Conservation (phyloP, 1,140 invertebrate species). For the Hyphantria cunea region DNA sequence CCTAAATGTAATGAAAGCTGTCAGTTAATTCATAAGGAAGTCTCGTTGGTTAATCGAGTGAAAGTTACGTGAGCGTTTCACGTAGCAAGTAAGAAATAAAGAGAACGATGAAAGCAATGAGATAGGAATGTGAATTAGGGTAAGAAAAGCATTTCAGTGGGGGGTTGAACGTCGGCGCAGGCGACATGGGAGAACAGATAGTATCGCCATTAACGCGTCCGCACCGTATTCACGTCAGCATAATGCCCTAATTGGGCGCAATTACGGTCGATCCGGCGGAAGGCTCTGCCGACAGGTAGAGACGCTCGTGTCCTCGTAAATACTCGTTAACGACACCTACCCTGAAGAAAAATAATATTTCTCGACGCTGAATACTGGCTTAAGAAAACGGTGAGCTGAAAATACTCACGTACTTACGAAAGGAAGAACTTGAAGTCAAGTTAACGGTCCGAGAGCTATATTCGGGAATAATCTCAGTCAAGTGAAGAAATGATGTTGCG, state of each 20-base stretch:
- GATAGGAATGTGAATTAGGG: slow-evolving; percentile 71
- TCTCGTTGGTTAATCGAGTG: slow-evolving; percentile 71
- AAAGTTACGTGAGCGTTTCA: slow-evolving; percentile 74
- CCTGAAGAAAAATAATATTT: slow-evolving; percentile 76
- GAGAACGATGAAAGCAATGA: slow-evolving; percentile 56
- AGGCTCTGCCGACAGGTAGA: slow-evolving; percentile 71
- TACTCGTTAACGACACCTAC: slow-evolving; percentile 76
- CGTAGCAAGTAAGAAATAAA: slow-evolving; percentile 66
- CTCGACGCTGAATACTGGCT: slow-evolving; percentile 60
- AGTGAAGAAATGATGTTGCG: slow-evolving; percentile 47
- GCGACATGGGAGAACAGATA: slow-evolving; percentile 55
- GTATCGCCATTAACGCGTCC: slow-evolving; percentile 73
- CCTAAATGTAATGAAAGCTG: slow-evolving; percentile 54
- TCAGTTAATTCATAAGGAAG: slow-evolving; percentile 62
- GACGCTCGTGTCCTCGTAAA: slow-evolving; percentile 72
- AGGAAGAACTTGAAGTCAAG: slow-evolving; percentile 61
- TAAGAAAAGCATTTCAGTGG: slow-evolving; percentile 66
- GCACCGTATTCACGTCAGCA: slow-evolving; percentile 77
- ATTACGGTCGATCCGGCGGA: slow-evolving; percentile 71
- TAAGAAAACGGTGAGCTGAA: slow-evolving; percentile 63
- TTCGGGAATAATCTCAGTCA: slow-evolving; percentile 46
- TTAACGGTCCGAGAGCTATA: slow-evolving; percentile 60
- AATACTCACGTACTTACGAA: slow-evolving; percentile 64
- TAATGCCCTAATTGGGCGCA: slow-evolving; percentile 79
- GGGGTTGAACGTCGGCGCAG: slow-evolving; percentile 38